Evolutionary conservation across 2,797 vertebrate species (phyloP).

Genomic region (Crenuchus spilurus): DNA sequence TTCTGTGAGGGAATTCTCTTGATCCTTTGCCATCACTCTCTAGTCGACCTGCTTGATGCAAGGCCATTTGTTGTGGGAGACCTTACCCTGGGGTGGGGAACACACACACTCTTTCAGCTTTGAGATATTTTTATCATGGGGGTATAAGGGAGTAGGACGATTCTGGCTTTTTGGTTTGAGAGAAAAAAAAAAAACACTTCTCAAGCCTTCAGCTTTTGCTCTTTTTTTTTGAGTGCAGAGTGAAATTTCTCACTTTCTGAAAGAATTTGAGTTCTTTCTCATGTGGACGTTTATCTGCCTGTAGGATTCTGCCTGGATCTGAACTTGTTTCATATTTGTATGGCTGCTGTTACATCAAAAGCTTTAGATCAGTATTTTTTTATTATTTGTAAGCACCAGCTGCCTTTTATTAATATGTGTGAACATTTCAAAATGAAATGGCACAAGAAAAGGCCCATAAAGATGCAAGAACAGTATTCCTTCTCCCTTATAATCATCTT

Average conservation of each 20-base stretch:
- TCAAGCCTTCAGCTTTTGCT: conserved; percentile 29
- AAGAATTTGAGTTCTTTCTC: conserved; percentile 23
- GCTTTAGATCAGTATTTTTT: too few relatives aligned
- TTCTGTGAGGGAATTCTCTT: conserved; percentile 76
- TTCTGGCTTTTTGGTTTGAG: conserved; percentile 45
- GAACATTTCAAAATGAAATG: too few relatives aligned
- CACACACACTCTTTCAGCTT: conserved; percentile 48
- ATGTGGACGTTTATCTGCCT: background rate
- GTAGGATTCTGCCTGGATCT: background rate
- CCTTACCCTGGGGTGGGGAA: conserved; percentile 78
- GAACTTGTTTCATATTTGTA: too few relatives aligned
- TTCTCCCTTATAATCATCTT: too few relatives aligned
- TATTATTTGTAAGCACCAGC: too few relatives aligned
- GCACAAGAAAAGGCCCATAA: too few relatives aligned
- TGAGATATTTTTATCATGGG: conserved; percentile 55
- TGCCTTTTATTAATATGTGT: too few relatives aligned
- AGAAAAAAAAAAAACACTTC: conserved; percentile 23
- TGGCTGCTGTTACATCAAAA: too few relatives aligned
- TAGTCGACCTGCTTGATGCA: conserved; percentile 76
- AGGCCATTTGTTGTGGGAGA: conserved; percentile 75
- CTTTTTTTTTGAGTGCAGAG: conserved; percentile 7
- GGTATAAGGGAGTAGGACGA: conserved; percentile 48
- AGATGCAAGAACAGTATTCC: too few relatives aligned
- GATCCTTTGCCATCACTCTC: conserved; percentile 81
- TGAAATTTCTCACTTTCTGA: conserved; percentile 25